Percentiles rank a stretch among this genome's conserved stretches.
phyloP scores from a whole-genome alignment of 2,113 vertebrate genomes.

The Synodontis membranacea region DNA sequence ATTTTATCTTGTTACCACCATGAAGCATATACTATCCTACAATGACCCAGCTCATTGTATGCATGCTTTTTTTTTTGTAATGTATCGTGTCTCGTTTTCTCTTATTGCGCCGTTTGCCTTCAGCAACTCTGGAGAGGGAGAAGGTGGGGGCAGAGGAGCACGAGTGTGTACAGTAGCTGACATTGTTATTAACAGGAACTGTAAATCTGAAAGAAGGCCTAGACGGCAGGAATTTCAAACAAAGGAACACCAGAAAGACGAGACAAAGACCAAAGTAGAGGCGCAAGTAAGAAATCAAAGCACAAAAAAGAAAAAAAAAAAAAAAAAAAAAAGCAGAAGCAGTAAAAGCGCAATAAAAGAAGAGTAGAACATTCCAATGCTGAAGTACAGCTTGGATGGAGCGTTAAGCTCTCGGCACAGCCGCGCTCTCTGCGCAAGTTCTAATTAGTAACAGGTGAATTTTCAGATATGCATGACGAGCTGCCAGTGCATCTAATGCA shows the following conservation, averaged over 20 bases:
- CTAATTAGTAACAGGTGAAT: conserved; percentile 23
- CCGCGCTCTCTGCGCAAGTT: not conserved
- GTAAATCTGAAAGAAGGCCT: conserved; percentile 24
- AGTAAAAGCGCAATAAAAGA: not conserved
- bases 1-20: not conserved
- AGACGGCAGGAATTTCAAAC: conserved; percentile 16
- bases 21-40: not conserved
- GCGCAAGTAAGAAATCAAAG: not conserved
- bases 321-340: not conserved
- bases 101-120: conserved; percentile 11
- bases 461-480: conserved; percentile 26
- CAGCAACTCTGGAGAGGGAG: conserved; percentile 8
- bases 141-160: conserved; percentile 32
- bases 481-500: not conserved
- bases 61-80: not conserved
- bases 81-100: not conserved
- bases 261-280: conserved; percentile 1
- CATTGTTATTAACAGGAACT: conserved; percentile 30
- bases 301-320: not conserved
- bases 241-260: conserved; percentile 14
- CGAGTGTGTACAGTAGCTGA: conserved; percentile 18
- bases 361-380: conserved; percentile 27
- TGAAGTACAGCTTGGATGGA: not conserved
- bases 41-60: not conserved
- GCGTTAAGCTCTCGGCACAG: not conserved